Conservation (phyloP, 2,113 vertebrate genomes). For the Ciconia boyciana region DNA sequence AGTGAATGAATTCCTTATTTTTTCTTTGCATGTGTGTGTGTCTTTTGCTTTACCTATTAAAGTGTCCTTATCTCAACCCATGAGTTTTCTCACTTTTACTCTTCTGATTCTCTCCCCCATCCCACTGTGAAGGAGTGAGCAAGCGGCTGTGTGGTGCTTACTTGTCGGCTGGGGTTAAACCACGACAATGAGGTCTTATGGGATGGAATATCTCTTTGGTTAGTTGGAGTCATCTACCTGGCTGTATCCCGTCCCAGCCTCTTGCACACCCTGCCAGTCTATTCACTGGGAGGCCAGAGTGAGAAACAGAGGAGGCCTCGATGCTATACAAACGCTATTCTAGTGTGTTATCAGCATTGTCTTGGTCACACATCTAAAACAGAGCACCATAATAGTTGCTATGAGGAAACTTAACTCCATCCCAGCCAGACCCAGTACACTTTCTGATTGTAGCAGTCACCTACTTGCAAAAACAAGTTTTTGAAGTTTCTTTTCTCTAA, state of each 20-base stretch:
- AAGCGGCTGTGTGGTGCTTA: background rate
- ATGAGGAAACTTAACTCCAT: background rate
- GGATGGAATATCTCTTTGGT: background rate
- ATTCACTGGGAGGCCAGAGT: background rate
- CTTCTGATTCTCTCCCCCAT: background rate
- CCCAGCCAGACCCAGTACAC: background rate
- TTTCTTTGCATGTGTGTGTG: fast-evolving
- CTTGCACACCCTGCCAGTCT: background rate
- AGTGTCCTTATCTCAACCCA: background rate
- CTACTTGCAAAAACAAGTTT: background rate
- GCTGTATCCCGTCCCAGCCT: background rate
- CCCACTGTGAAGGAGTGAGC: background rate
- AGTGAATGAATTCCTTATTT: background rate
- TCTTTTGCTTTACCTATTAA: background rate
- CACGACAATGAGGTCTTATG: background rate
- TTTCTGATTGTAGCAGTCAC: background rate
- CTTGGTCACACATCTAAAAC: background rate
- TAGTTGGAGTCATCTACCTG: background rate
- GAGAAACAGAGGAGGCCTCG: background rate
- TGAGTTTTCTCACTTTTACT: background rate
- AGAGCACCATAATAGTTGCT: background rate
- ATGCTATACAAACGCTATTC: background rate
- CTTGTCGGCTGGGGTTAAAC: background rate
- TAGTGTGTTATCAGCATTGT: background rate
- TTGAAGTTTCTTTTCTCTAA: background rate